Percentiles rank a stretch among this genome's conserved stretches.
Conservation (phyloP, 2,113 vertebrate species). For the Cisticola juncidis region DNA sequence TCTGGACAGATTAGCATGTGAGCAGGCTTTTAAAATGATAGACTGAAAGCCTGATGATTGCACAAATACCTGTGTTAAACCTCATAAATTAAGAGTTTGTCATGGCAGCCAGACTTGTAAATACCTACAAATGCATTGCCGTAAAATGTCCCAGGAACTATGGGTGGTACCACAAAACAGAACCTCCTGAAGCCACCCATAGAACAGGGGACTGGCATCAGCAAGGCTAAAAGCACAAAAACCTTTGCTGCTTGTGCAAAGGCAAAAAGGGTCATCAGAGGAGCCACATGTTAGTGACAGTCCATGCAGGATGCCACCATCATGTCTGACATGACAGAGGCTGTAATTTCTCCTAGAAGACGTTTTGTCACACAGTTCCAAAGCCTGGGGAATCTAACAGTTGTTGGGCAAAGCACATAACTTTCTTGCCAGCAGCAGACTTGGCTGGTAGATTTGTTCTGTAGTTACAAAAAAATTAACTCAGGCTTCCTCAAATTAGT, state of each 20-base stretch:
- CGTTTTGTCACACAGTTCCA: fast-evolving
- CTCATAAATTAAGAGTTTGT: neutral
- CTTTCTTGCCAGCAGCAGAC: fast-evolving
- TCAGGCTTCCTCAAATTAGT: neutral
- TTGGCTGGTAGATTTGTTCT: neutral
- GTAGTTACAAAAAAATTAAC: neutral
- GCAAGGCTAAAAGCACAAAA: neutral
- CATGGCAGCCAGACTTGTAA: neutral
- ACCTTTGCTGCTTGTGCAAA: neutral
- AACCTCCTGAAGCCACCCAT: neutral
- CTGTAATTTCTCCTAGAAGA: neutral
- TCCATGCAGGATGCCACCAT: neutral
- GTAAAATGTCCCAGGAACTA: neutral
- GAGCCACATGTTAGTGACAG: neutral
- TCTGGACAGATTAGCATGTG: neutral
- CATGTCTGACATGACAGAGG: fast-evolving
- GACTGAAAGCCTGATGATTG: neutral
- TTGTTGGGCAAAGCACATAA: fast-evolving
- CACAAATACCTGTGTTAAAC: neutral
- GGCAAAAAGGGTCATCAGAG: neutral
- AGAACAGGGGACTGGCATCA: no score
- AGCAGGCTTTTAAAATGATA: neutral
- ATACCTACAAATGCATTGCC: neutral
- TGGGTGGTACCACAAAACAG: neutral
- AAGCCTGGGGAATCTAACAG: neutral